A percentile compares a stretch with the other conserved stretches of the same genome.
These are phyloP conservation scores for Pao palembangensis DNA, from an alignment of 2,113 vertebrate species.

Conservation along the genomic window DNA sequence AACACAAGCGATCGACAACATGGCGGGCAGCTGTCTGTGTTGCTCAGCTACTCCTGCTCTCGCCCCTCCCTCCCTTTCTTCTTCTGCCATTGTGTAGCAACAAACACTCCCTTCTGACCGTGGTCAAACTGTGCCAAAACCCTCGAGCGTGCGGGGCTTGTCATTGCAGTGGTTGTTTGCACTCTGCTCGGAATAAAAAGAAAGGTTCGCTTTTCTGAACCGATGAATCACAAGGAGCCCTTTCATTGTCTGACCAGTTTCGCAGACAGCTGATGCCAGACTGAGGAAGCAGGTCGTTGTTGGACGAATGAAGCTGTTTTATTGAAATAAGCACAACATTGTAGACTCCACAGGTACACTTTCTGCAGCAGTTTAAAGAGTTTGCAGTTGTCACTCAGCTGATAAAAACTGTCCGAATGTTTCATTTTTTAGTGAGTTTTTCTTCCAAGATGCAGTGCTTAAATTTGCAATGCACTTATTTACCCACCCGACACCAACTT, in stretches of 20 bases:
- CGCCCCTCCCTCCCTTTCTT: slow-evolving; percentile 41
- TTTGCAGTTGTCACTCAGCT: too few relatives aligned
- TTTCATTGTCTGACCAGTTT: slow-evolving; percentile 52
- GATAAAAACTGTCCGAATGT: too few relatives aligned
- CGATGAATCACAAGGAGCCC: slow-evolving; percentile 59
- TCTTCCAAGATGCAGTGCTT: too few relatives aligned
- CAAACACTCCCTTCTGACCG: slow-evolving; percentile 67
- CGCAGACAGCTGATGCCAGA: background rate
- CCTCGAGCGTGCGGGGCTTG: slow-evolving; percentile 61
- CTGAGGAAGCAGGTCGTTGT: background rate
- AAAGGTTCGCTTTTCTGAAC: slow-evolving; percentile 50
- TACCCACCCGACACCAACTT: slow-evolving; percentile 8
- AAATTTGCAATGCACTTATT: too few relatives aligned
- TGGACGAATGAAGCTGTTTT: background rate
- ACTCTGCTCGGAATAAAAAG: slow-evolving; percentile 64
- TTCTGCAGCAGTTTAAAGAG: too few relatives aligned
- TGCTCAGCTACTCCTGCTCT: slow-evolving; percentile 54
- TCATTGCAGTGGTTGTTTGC: slow-evolving; percentile 69
- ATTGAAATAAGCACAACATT: too few relatives aligned
- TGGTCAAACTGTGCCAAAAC: slow-evolving; percentile 66
- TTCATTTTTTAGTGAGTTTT: too few relatives aligned
- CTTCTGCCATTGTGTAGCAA: slow-evolving; percentile 64
- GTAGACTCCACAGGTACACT: too few relatives aligned
- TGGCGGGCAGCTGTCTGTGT: slow-evolving; percentile 64
- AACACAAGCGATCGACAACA: slow-evolving; percentile 68